A percentile compares a stretch with the other conserved stretches of the same genome.
Conservation (phyloP, 37 sponge, comb jelly and placozoan species). For the Axinella damicornis region DNA sequence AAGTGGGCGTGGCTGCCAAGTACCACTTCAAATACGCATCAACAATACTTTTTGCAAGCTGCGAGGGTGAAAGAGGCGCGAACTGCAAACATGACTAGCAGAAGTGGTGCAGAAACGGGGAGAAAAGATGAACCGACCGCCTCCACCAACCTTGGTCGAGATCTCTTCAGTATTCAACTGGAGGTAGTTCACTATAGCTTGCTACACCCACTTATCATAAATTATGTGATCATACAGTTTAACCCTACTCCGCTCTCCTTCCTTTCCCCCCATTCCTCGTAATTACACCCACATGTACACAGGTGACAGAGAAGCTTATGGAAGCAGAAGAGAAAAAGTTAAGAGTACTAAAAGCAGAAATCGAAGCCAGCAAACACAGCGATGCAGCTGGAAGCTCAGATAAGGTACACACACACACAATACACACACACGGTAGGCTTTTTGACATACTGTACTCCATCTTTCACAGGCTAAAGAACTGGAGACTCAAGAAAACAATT, state of each 20-base stretch:
- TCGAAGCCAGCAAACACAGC: slow-evolving; percentile 49
- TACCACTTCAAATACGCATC: background rate
- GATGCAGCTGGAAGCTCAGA: slow-evolving; percentile 27
- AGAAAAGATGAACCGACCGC: background rate
- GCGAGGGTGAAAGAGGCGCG: too few species aligned
- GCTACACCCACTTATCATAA: too few species aligned
- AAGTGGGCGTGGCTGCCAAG: slow-evolving; percentile 52
- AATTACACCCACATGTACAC: background rate
- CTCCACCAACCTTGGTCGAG: slow-evolving; percentile 20
- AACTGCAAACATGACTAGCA: background rate
- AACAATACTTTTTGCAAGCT: too few species aligned
- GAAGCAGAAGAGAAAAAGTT: slow-evolving; percentile 90
- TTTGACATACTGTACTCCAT: too few species aligned
- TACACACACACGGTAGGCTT: too few species aligned
- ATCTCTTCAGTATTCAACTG: slow-evolving; percentile 54
- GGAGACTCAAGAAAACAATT: slow-evolving; percentile 76
- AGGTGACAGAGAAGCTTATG: slow-evolving; percentile 90
- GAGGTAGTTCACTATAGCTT: slow-evolving; percentile 25
- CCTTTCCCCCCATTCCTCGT: too few species aligned
- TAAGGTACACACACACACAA: background rate
- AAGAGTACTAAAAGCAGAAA: slow-evolving; percentile 55
- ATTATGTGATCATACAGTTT: too few species aligned
- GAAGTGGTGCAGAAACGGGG: background rate
- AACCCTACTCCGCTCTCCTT: too few species aligned
- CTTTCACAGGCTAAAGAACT: slow-evolving; percentile 69